These are phyloP conservation scores for Villa cingulata DNA, from an alignment of 2,888 invertebrate species.

Conservation along the genomic window DNA sequence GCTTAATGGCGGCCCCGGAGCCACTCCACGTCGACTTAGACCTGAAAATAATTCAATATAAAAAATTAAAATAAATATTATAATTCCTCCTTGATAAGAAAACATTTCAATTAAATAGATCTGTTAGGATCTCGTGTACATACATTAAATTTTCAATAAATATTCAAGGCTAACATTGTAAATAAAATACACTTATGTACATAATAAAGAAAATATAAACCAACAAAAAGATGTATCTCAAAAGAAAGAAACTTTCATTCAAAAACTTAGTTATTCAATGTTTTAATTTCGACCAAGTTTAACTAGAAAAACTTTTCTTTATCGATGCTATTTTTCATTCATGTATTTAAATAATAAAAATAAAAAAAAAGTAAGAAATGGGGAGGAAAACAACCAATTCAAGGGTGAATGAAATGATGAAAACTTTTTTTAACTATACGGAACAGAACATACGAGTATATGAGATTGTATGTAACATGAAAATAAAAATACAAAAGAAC, in stretches of 20 bases:
- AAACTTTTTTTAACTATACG: not conserved
- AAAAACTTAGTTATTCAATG: constrained; percentile 7
- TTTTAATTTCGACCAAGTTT: constrained; percentile 9
- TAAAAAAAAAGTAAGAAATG: too few relatives aligned
- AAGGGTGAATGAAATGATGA: not conserved
- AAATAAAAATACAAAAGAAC: too few relatives aligned
- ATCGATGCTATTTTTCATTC: not conserved
- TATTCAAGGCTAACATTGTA: not conserved
- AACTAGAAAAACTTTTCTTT: constrained; percentile 4
- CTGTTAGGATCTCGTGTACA: too few relatives aligned
- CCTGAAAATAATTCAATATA: constrained; percentile 38
- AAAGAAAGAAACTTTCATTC: not conserved
- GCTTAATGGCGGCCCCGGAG: constrained; percentile 44
- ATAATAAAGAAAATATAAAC: not conserved
- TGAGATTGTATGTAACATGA: too few relatives aligned
- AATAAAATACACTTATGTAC: constrained; percentile 2
- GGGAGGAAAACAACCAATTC: not conserved
- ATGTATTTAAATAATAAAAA: not conserved
- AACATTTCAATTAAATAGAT: too few relatives aligned
- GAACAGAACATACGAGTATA: too few relatives aligned
- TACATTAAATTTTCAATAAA: not conserved
- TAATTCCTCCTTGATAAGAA: too few relatives aligned
- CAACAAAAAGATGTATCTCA: not conserved
- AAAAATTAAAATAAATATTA: too few relatives aligned
- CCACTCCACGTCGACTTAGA: constrained; percentile 64